These are phyloP conservation scores for Taeniopygia guttata DNA, from an alignment of 2,797 vertebrate species.

Conservation along the genomic window DNA sequence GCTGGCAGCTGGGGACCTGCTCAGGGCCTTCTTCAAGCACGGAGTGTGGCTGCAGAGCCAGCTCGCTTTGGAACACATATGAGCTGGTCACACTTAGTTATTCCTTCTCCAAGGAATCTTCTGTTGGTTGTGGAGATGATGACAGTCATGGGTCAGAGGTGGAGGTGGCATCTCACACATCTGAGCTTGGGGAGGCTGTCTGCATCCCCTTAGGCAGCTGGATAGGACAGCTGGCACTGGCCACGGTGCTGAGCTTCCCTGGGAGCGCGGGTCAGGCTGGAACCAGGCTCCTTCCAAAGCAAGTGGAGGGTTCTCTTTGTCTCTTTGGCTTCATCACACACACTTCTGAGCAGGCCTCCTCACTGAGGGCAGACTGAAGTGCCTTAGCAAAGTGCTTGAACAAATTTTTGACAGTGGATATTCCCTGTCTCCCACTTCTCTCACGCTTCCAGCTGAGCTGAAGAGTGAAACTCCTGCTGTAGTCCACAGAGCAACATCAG, in stretches of 20 bases:
- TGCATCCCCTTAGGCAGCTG: neutral
- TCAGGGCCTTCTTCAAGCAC: neutral
- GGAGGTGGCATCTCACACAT: neutral
- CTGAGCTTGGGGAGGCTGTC: neutral
- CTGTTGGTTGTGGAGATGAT: neutral
- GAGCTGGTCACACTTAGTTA: neutral
- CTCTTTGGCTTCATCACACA: accelerated
- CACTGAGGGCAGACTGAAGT: neutral
- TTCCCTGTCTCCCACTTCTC: neutral
- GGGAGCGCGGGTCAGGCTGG: neutral
- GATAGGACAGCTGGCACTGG: neutral
- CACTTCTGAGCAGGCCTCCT: neutral
- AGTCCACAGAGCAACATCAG: neutral
- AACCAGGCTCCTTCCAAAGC: neutral
- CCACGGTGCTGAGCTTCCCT: neutral
- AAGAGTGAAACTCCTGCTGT: neutral
- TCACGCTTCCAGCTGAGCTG: neutral
- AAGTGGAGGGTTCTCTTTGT: neutral
- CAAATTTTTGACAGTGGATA: neutral
- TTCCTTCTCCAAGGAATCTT: neutral
- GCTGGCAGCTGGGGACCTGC: neutral
- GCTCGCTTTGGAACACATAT: accelerated
- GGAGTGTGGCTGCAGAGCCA: neutral
- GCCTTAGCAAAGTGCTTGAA: neutral
- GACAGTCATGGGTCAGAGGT: neutral